Evolutionary conservation across 1,140 invertebrate species (phyloP), one percentile per base, ranked within the genome.

Genomic region (Anastrepha obliqua): DNA sequence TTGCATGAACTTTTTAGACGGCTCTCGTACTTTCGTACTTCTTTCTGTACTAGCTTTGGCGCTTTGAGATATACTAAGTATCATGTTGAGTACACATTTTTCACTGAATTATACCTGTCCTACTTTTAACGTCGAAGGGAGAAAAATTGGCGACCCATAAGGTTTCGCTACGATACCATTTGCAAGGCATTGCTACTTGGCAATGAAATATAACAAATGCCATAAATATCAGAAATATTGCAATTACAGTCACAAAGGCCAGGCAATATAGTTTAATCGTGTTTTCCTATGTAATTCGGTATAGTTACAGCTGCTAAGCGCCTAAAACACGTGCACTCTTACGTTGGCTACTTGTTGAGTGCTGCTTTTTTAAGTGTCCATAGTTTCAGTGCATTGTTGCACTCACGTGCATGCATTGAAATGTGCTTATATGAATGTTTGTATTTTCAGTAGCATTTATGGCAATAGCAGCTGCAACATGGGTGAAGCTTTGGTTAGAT

Each of bases 61-160:
- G 29, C 29, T 29, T 29, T 29, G 29, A 29, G 29, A 29, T 29
- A 29, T 29, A 29, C 29, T 0, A 0, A 29, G 29, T 29, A 29
- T 29, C 29, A 29, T 64, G 4, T 51, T 13, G 44, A 13, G 44
- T 20, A 42, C 44, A 74, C 42, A 74, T 74, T 47, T 74, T 74
- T n/a, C 70, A 74, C 4, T 3, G 47, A 44, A 74, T 13, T 74
- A 51, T 29, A 1, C 17, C 17, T 74, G 70, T 47, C 70, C 70
- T 51, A 74, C 70, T 74, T 74, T 74, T 74, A 29, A 29, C 8
- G 65, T 20, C 65, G 70, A 74, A 74, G 70, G 70, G 70, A 47
- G 47, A 47, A 74, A 11, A 74, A 47, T 74, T 74, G 44, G 39
- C 15, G 39, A 51, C 44, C 44, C 44, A 47, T 15, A 74, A 47